A percentile compares a stretch with the other conserved stretches of the same genome.
Conservation (phyloP, 2,113 vertebrate species). For the Ceyx margarethae region DNA sequence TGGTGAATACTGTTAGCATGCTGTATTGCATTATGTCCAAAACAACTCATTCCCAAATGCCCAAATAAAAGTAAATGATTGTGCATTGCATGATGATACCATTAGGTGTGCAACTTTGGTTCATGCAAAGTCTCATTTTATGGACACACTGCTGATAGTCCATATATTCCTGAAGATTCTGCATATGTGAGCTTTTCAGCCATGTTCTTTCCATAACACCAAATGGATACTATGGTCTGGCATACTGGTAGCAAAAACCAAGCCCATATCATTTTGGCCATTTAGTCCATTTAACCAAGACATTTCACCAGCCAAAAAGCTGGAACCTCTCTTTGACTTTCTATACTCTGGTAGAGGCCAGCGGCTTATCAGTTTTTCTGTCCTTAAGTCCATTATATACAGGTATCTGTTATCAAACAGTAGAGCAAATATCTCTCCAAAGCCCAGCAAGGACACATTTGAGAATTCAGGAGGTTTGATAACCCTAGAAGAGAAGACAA, state of each 20-base stretch:
- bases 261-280: constrained; percentile 89
- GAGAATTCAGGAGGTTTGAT: constrained; percentile 91
- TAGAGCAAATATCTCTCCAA: constrained; percentile 93
- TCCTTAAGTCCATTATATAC: constrained; percentile 97
- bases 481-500: constrained; percentile 79
- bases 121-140: constrained; percentile 82
- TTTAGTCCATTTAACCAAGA: constrained; percentile 95
- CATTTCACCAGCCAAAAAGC: constrained; percentile 93
- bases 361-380: constrained; percentile 90
- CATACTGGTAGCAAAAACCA: constrained; percentile 99
- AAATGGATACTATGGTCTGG: constrained; percentile 99
- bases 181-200: constrained; percentile 67
- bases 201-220: constrained; percentile 96
- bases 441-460: constrained; percentile 92
- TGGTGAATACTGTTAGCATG: constrained; percentile 69
- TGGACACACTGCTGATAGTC: constrained; percentile 48
- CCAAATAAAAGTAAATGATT: constrained; percentile 74
- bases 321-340: constrained; percentile 97
- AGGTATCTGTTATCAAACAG: constrained; percentile 95
- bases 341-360: constrained; percentile 97
- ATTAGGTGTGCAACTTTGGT: constrained; percentile 84
- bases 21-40: constrained; percentile 62
- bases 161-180: constrained; percentile 35
- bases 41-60: constrained; percentile 52
- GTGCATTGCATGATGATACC: constrained; percentile 81